Evolutionary conservation across 2,113 vertebrate genomes (phyloP).

Genomic region (Crypturellus undulatus): DNA sequence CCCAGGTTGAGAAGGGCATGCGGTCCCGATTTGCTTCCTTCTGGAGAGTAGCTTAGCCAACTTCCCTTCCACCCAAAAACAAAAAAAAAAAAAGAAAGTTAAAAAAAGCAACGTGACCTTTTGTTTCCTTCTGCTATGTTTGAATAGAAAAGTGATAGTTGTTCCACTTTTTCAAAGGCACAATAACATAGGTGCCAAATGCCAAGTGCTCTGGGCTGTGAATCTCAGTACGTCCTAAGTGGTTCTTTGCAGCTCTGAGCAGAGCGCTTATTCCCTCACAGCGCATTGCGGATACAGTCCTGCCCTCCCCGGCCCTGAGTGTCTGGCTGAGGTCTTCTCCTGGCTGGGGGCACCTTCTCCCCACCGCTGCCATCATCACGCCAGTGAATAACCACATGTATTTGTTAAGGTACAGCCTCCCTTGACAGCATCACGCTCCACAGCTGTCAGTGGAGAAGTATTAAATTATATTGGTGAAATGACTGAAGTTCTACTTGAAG

Average conservation of each 20-base stretch:
- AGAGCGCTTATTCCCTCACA: accelerated
- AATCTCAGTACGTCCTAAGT: too few species aligned
- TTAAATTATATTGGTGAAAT: neutral
- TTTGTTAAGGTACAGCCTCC: neutral
- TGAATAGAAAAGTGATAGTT: neutral
- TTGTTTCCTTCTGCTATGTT: neutral
- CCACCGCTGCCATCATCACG: neutral
- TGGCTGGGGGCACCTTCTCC: neutral
- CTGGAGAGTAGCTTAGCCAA: neutral
- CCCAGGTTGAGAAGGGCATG: neutral
- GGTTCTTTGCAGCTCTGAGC: neutral
- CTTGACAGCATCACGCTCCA: neutral
- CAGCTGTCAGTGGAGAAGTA: neutral
- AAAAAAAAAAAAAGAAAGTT: too few species aligned
- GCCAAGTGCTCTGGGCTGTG: neutral
- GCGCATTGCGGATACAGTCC: neutral
- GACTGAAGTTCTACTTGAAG: neutral
- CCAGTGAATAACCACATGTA: neutral
- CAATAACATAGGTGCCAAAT: neutral
- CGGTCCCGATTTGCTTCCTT: neutral
- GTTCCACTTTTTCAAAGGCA: neutral
- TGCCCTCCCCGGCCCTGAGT: neutral
- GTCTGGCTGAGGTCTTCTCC: neutral
- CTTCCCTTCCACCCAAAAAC: too few species aligned
- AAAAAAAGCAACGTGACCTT: accelerated